Evolutionary conservation across 1,140 invertebrate species (phyloP).

Genomic region (Dinoponera quadriceps): DNA sequence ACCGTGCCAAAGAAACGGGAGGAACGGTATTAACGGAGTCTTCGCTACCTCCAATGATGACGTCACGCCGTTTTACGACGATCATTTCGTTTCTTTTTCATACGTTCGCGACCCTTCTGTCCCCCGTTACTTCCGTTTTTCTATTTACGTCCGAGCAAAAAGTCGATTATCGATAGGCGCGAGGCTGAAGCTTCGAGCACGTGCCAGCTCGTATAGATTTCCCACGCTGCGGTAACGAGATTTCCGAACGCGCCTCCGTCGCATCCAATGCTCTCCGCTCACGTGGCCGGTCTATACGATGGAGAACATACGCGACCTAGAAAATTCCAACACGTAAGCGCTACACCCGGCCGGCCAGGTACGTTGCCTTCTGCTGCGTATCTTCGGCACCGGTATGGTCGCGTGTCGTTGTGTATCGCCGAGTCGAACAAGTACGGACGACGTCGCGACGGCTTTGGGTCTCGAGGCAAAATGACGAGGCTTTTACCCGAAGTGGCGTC

Average conservation of each 20-base stretch:
- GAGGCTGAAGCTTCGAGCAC: too few relatives aligned
- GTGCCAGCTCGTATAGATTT: too few relatives aligned
- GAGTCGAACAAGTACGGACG: too few relatives aligned
- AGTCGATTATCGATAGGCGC: too few relatives aligned
- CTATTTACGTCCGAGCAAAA: too few relatives aligned
- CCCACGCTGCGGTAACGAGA: not conserved
- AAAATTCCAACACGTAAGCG: slow-evolving; percentile 49
- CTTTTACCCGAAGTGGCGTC: not conserved
- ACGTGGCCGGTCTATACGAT: slow-evolving; percentile 37
- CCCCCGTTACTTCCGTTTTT: too few relatives aligned
- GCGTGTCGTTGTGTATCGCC: not conserved
- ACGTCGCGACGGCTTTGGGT: not conserved
- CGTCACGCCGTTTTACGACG: too few relatives aligned
- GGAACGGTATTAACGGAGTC: too few relatives aligned
- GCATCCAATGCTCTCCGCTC: slow-evolving; percentile 4
- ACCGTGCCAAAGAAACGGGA: too few relatives aligned
- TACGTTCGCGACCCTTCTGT: too few relatives aligned
- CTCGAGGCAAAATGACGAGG: not conserved
- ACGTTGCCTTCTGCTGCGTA: slow-evolving; percentile 20
- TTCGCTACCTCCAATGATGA: too few relatives aligned
- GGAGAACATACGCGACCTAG: slow-evolving; percentile 11
- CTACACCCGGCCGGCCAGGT: not conserved
- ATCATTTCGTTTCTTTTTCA: too few relatives aligned
- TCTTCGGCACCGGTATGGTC: not conserved
- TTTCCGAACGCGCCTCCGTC: not conserved